Evolutionary conservation across 2,888 invertebrate species (phyloP).

Genomic region (Mimumesa dahlbomi): DNA sequence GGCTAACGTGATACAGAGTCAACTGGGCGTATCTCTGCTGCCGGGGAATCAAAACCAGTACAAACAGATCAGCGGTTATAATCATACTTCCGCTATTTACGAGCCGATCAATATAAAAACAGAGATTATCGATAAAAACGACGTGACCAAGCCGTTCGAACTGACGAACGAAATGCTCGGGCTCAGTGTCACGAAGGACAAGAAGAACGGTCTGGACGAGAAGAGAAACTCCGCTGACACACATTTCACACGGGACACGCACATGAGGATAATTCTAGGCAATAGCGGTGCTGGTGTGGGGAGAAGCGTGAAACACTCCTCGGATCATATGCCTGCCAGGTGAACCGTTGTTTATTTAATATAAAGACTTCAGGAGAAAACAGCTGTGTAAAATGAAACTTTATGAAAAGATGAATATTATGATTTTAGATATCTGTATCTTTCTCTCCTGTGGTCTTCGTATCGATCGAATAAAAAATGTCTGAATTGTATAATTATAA

Average conservation of each 20-base stretch:
- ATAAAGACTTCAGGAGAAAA: no score
- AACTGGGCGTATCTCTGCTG: constrained; percentile 76
- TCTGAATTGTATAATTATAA: no score
- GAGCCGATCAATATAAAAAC: constrained; percentile 79
- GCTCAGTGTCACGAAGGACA: constrained; percentile 72
- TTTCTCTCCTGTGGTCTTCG: background rate
- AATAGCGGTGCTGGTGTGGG: constrained; percentile 80
- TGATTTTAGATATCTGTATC: background rate
- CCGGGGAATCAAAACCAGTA: constrained; percentile 76
- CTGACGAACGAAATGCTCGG: constrained; percentile 79
- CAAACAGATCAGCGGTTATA: constrained; percentile 73
- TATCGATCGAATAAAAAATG: no score
- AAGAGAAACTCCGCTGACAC: constrained; percentile 84
- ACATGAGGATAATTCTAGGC: constrained; percentile 94
- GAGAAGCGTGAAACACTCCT: constrained; percentile 74
- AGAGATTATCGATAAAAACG: constrained; percentile 74
- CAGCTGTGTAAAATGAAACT: no score
- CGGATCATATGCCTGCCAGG: constrained; percentile 73
- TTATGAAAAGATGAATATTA: no score
- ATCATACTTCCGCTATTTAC: constrained; percentile 75
- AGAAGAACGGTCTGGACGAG: constrained; percentile 74
- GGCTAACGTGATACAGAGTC: constrained; percentile 78
- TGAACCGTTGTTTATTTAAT: constrained; percentile 51
- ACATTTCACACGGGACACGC: constrained; percentile 94
- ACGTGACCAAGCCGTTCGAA: constrained; percentile 75